Percentiles rank a stretch among this genome's conserved stretches.
Conservation (phyloP, 2,113 vertebrate species). For the Bothrops jararaca region DNA sequence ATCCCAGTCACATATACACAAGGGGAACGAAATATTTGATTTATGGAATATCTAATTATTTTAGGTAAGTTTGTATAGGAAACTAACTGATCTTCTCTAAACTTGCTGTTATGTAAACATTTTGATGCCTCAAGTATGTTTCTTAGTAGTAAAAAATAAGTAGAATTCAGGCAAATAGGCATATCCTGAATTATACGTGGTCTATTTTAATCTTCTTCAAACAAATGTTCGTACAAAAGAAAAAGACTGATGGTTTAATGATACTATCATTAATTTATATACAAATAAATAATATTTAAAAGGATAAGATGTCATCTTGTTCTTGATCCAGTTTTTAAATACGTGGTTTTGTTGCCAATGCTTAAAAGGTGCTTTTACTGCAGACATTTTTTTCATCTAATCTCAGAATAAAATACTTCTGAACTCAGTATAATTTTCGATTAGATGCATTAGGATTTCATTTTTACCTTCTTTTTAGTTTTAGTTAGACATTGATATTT, state of each 20-base stretch:
- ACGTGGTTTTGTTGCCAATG: not conserved
- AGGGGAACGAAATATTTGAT: not conserved
- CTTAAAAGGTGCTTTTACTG: not conserved
- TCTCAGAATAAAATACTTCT: not conserved
- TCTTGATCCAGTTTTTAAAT: not conserved
- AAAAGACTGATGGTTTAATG: too few species aligned
- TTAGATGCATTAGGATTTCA: not conserved
- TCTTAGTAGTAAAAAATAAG: not conserved
- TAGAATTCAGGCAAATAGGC: not conserved
- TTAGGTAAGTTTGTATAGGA: not conserved
- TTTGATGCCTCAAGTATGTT: not conserved
- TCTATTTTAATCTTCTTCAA: too few species aligned
- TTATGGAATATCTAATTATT: not conserved
- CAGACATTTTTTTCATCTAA: not conserved
- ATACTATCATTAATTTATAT: too few species aligned
- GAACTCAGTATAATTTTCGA: not conserved
- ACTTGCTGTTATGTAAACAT: not conserved
- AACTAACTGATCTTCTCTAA: not conserved
- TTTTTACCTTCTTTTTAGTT: not conserved
- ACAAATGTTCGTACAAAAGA: too few species aligned
- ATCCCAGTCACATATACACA: not conserved
- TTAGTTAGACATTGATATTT: not conserved
- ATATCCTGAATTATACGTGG: too few species aligned
- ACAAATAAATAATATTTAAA: too few species aligned
- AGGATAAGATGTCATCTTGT: not conserved